These are phyloP conservation scores for Callipepla squamata DNA, from an alignment of 2,113 vertebrate genomes.

Conservation along the genomic window DNA sequence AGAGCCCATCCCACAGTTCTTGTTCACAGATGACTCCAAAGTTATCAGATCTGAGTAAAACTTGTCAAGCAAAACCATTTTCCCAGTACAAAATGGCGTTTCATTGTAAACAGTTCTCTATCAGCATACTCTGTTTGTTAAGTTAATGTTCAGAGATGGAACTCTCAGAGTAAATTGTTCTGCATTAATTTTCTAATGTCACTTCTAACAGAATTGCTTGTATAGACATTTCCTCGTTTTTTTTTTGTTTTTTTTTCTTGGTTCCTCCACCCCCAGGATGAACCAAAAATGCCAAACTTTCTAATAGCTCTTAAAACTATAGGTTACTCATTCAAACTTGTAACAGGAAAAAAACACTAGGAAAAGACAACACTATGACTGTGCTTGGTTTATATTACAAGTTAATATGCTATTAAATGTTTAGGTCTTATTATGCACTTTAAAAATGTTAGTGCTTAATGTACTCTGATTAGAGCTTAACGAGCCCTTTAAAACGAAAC, in stretches of 20 bases:
- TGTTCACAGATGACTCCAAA: not conserved
- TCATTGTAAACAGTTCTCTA: not conserved
- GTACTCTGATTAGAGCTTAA: slow-evolving; percentile 53
- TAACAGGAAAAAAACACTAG: slow-evolving; percentile 37
- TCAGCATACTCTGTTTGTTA: not conserved
- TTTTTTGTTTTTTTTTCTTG: not conserved
- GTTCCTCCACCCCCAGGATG: not conserved
- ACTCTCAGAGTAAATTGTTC: not conserved
- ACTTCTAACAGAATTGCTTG: not conserved
- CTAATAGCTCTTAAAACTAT: not conserved
- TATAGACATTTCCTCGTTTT: accelerated
- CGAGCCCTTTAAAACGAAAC: slow-evolving; percentile 54
- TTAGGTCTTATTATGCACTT: slow-evolving; percentile 55
- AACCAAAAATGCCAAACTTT: not conserved
- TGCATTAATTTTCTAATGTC: not conserved
- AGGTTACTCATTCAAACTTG: slow-evolving; percentile 10
- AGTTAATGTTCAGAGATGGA: not conserved
- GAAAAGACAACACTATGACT: slow-evolving; percentile 42
- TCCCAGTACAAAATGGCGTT: not conserved
- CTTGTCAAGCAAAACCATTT: not conserved
- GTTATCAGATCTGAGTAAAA: slow-evolving; percentile 15
- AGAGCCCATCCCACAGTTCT: not conserved
- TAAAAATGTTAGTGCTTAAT: slow-evolving; percentile 45
- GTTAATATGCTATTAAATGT: slow-evolving; percentile 56
- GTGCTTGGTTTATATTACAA: slow-evolving; percentile 48